Evolutionary conservation across 2,113 vertebrate species (phyloP).

Genomic region (Serinus canaria): DNA sequence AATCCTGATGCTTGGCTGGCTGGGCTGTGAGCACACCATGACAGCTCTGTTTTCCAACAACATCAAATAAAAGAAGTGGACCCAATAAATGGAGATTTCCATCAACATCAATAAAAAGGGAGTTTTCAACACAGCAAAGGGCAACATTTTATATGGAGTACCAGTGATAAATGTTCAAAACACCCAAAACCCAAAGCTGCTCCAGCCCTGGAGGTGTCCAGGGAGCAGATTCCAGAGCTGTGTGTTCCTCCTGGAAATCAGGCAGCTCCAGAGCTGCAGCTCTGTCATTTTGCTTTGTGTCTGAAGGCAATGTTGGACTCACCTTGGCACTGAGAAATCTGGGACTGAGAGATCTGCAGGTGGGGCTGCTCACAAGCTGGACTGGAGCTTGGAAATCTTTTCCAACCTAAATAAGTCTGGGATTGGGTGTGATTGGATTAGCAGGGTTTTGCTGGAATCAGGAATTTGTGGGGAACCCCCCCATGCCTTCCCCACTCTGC

Average conservation of each 20-base stretch:
- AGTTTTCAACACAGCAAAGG: background rate
- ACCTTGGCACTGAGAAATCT: rapidly evolving
- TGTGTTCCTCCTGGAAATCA: rapidly evolving
- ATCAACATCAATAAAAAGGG: background rate
- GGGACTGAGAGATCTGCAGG: rapidly evolving
- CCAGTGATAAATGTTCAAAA: background rate
- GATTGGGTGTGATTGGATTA: background rate
- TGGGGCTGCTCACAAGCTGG: background rate
- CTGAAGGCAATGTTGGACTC: background rate
- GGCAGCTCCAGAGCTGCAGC: background rate
- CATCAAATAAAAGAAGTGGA: background rate
- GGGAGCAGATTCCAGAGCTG: rapidly evolving
- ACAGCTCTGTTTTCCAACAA: background rate
- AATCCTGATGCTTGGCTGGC: background rate
- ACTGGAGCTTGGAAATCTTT: background rate
- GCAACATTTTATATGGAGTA: background rate
- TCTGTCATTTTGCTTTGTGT: rapidly evolving
- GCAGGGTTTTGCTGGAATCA: background rate
- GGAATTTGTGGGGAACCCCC: background rate
- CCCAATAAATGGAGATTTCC: background rate
- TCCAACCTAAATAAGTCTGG: background rate
- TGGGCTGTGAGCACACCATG: background rate
- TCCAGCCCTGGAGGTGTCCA: background rate
- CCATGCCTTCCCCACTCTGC: background rate
- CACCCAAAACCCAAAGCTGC: rapidly evolving